Base-by-base conservation (phyloP, 2,113 vertebrate genomes). In the Lepus americanus region DNA sequence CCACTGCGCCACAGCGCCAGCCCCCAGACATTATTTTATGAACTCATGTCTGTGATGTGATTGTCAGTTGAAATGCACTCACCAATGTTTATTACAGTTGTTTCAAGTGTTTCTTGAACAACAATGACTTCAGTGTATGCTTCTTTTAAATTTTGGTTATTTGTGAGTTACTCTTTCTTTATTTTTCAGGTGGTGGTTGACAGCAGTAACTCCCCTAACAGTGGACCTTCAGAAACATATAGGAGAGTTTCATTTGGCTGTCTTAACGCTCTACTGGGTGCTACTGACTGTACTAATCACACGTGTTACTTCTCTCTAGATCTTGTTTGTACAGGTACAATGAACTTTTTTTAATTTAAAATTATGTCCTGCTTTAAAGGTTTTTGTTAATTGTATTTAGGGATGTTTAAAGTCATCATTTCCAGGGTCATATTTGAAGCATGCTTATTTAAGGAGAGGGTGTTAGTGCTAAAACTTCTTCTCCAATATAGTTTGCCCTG, bases 271-370 rank as follows among this genome's bases (percentile, higher is more conserved):
- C 95, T 98, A 61, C 97, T 96, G 70, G 96, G 97, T 84, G 76
- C 96, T 33, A 97, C 98, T 55, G 99, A 99, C 72, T 98, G 97
- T 92, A 99, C 99, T 95, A 99, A 99, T 95, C 96, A 98, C 76
- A 98, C 97, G 23, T 99, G 98, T 3, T 99, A 97, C 96, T 99
- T 99, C 86, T 94, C 98, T 33, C 96, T 98, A 92, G 25, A 95
- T 55, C 95, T 98, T 1, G 98, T 99, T 87, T 99, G 98, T 95
- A 98, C 99, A 98, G 99, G 99, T 99, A 81, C 9, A 95, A 25
- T 86, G 90, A 66, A 59, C 2, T 44, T 8, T 44, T 44, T 44
- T 8, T 31, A 51, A 23, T 76, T 61, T 84, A 13, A 94, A 94
- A 87, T 87, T 20, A 67, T 87, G 69, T n/a, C 16, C 5, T 27